These are phyloP conservation scores for Mustela lutreola DNA, from an alignment of 2,113 vertebrate species.

Conservation along the genomic window DNA sequence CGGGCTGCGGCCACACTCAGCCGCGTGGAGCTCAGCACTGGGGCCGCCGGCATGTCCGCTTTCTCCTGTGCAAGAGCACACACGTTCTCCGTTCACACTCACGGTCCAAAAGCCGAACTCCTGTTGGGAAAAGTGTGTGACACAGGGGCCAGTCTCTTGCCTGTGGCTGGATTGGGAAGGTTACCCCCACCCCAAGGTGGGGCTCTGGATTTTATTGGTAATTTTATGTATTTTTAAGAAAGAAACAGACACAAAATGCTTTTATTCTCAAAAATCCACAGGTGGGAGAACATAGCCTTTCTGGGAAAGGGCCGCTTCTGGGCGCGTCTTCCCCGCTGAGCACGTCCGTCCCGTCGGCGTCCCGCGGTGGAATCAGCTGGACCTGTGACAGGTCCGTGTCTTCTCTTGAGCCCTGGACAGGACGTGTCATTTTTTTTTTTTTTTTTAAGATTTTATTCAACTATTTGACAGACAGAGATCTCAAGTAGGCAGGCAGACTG, in stretches of 20 bases:
- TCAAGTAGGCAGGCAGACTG: too few species aligned
- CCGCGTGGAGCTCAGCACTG: fast-evolving
- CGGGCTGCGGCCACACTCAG: neutral
- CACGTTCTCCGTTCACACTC: neutral
- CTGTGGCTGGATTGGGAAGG: fast-evolving
- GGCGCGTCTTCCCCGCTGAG: fast-evolving
- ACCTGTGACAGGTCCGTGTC: fast-evolving
- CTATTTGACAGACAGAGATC: too few species aligned
- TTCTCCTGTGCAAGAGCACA: neutral
- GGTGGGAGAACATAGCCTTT: fast-evolving
- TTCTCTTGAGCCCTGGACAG: neutral
- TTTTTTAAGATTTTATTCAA: too few species aligned
- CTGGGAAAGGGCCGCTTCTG: too few species aligned
- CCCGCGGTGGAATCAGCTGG: too few species aligned
- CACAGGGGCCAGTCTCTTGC: neutral
- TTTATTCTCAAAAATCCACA: neutral
- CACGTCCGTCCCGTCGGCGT: neutral
- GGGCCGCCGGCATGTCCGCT: too few species aligned
- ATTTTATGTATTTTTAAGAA: neutral
- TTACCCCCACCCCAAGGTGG: fast-evolving
- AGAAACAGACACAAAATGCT: neutral
- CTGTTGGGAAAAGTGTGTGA: fast-evolving
- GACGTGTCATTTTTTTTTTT: too few species aligned
- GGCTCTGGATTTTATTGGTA: neutral
- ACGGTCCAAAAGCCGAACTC: neutral